These are phyloP conservation scores for Trialeurodes vaporariorum DNA, from an alignment of 1,140 invertebrate genomes.

Conservation along the genomic window DNA sequence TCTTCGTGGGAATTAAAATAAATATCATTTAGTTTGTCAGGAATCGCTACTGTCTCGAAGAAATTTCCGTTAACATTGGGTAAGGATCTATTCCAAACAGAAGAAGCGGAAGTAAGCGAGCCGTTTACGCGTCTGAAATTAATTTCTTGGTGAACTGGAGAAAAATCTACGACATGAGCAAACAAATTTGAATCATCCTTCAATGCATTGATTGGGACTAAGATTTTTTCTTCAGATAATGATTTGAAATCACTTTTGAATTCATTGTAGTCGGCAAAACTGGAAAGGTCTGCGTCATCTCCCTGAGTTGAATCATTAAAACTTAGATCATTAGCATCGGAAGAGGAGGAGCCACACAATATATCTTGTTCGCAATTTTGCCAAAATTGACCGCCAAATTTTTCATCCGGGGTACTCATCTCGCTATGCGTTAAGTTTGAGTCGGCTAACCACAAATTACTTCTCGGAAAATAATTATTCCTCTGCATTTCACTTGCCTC, in stretches of 20 bases:
- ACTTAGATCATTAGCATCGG: neutral
- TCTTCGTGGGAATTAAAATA: neutral
- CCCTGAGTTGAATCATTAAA: neutral
- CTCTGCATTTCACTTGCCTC: neutral
- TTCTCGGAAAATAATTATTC: neutral
- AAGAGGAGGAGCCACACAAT: neutral
- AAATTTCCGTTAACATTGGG: neutral
- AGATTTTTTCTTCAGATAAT: neutral
- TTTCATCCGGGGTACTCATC: neutral
- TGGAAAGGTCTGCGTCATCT: neutral
- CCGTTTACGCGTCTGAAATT: neutral
- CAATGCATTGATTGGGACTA: neutral
- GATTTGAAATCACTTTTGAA: conserved; percentile 9
- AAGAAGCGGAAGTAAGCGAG: neutral
- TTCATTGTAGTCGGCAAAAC: conserved; percentile 13
- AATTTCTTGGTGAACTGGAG: neutral
- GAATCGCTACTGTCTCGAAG: neutral
- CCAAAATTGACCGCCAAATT: neutral
- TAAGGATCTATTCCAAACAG: neutral
- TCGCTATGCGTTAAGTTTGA: neutral
- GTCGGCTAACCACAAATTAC: neutral
- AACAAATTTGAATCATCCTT: neutral
- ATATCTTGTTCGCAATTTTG: too few species aligned
- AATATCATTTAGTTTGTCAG: neutral
- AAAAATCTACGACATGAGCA: too few species aligned